phyloP scores from a whole-genome alignment of 2,888 invertebrate genomes.

The Meghimatium bilineatum region DNA sequence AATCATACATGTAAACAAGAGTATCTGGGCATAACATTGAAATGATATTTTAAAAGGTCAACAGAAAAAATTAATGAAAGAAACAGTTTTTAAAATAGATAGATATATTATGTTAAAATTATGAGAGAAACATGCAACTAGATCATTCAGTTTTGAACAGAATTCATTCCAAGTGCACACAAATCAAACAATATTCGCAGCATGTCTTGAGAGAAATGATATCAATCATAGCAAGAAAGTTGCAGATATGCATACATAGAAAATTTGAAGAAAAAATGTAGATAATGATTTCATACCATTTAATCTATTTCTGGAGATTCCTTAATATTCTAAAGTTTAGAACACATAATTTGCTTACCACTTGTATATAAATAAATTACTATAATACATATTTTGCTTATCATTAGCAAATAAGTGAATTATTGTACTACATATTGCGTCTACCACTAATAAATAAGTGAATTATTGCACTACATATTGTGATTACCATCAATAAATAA shows the following conservation, averaged over 20 bases:
- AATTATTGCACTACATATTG: too few species aligned
- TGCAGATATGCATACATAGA: conserved; percentile 2
- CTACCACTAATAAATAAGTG: too few species aligned
- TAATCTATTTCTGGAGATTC: background rate
- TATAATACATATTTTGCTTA: background rate
- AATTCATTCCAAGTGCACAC: background rate
- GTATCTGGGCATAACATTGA: too few species aligned
- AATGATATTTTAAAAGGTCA: too few species aligned
- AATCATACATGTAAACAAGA: too few species aligned
- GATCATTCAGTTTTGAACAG: background rate
- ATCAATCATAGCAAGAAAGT: background rate
- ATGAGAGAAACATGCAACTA: background rate
- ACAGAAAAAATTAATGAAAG: too few species aligned
- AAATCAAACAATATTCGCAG: background rate
- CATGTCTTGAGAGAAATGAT: background rate
- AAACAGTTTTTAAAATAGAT: background rate
- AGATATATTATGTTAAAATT: background rate
- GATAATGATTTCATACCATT: background rate
- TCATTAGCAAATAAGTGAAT: too few species aligned
- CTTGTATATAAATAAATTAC: background rate
- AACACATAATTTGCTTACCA: background rate
- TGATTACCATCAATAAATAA: too few species aligned
- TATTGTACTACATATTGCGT: too few species aligned
- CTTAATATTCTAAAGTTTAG: background rate
- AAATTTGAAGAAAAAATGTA: background rate